Evolutionary conservation across 2,797 vertebrate genomes (phyloP), one percentile per base, ranked within the genome.

Genomic region (Garrulus glandarius): DNA sequence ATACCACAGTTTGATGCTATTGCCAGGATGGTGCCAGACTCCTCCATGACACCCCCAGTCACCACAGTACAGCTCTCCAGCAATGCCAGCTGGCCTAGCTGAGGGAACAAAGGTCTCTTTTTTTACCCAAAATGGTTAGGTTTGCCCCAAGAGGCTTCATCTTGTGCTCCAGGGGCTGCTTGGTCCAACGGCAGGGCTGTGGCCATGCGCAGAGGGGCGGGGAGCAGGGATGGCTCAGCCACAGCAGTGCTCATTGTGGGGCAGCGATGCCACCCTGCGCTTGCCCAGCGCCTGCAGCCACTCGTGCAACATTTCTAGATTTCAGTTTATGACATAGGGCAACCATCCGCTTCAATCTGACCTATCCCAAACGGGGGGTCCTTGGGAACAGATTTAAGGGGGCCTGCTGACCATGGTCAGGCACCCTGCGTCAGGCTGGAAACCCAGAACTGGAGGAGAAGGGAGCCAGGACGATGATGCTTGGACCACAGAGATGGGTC

Each of bases 201-300:
- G 69, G 34, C 24, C 59, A 6, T 0, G 3, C 24, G 69, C 59
- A 76, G 72, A 70, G 39, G 7, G 1, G 3, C 0, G 0, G 49
- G 46, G 39, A 69, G 14, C 9, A 6, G 43, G 39, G 36, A 23
- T 4, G 12, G 13, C 37, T 87, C 74, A 46, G 76, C n/a, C 68
- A n/a, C 56, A 10, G 6, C 5, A 1, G 16, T 5, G 44, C n/a
- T 36, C 5, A 0, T 9, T 14, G 3, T 0, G 2, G 34, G 36
- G 5, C 59, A 34, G 41, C 10, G 2, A 37, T 30, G 30, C 47
- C 29, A 11, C 15, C 8, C 37, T 44, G 20, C 24, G n/a, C n/a
- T 34, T 21, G 19, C 56, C 37, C 55, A 27, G 59, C 0, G 0
- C 27, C 68, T 47, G n/a, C 59, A 80, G 30, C 76, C 55, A 49